Conservation (phyloP, 2,113 vertebrate genomes). For the Mormyrus lacerda region DNA sequence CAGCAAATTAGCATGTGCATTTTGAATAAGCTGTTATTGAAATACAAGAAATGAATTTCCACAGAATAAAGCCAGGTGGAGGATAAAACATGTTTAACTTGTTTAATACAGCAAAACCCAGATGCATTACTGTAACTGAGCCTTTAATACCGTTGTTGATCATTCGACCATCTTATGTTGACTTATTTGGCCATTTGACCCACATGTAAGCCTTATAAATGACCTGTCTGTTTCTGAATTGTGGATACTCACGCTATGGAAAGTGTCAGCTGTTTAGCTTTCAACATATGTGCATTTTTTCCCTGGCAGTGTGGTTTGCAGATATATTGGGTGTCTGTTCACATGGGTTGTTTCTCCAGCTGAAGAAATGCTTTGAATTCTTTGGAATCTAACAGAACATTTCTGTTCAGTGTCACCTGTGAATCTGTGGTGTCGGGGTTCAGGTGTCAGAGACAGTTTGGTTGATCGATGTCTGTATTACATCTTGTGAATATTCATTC, state of each 20-base stretch:
- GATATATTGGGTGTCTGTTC: background rate
- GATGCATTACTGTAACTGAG: background rate
- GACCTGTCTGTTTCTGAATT: background rate
- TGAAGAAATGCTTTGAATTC: background rate
- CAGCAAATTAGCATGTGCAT: background rate
- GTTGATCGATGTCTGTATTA: background rate
- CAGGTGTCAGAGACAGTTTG: background rate
- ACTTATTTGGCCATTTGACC: background rate
- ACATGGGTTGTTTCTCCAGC: background rate
- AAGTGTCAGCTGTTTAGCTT: slow-evolving; percentile 1
- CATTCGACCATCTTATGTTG: background rate
- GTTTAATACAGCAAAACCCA: background rate
- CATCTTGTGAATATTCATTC: background rate
- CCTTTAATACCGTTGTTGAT: background rate
- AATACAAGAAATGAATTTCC: background rate
- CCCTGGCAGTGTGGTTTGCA: background rate
- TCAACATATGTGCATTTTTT: background rate
- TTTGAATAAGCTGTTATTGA: background rate
- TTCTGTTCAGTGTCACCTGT: background rate
- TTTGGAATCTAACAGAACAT: background rate
- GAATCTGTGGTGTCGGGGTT: background rate
- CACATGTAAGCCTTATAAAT: background rate
- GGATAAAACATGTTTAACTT: background rate
- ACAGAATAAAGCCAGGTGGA: background rate
- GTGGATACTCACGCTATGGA: background rate